Conservation (phyloP, 2,888 invertebrate genomes). For the Atrina japonica region DNA sequence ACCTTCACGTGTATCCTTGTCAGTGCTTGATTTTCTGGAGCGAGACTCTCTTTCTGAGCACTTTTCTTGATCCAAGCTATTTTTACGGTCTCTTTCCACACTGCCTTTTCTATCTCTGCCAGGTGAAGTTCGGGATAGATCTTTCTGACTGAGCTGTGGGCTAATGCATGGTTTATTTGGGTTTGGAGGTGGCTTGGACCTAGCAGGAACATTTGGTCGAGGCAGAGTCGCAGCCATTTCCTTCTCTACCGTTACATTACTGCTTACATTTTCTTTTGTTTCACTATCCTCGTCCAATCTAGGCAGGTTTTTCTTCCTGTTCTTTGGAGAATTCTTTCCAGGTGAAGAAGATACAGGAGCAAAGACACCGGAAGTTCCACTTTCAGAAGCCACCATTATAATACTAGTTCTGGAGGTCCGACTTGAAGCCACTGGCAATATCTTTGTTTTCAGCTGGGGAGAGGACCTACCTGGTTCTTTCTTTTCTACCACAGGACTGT, state of each 20-base stretch:
- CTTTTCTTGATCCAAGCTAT: neutral
- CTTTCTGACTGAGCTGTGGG: conserved; percentile 21
- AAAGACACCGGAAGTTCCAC: conserved; percentile 14
- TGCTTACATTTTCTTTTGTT: conserved; percentile 8
- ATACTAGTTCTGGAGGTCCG: conserved; percentile 43
- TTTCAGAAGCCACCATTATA: conserved; percentile 32
- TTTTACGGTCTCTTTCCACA: neutral
- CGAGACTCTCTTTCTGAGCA: conserved; percentile 6
- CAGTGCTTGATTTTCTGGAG: neutral
- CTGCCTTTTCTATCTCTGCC: conserved; percentile 14
- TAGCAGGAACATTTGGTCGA: conserved; percentile 29
- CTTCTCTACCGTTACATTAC: conserved; percentile 3
- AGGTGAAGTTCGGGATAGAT: conserved; percentile 8
- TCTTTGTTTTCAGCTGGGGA: conserved; percentile 54
- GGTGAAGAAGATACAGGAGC: conserved; percentile 30
- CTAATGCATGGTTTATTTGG: conserved; percentile 32
- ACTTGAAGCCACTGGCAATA: conserved; percentile 40
- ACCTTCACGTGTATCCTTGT: conserved; percentile 9
- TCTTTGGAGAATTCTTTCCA: conserved; percentile 23
- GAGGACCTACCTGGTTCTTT: conserved; percentile 26
- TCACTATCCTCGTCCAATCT: conserved; percentile 16
- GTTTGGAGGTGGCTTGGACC: conserved; percentile 38
- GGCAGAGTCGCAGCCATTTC: conserved; percentile 13
- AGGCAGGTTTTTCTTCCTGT: conserved; percentile 31
- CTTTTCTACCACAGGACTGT: conserved; percentile 40